These are phyloP conservation scores for Indri indri DNA, from an alignment of 2,113 vertebrate genomes.

Conservation along the genomic window DNA sequence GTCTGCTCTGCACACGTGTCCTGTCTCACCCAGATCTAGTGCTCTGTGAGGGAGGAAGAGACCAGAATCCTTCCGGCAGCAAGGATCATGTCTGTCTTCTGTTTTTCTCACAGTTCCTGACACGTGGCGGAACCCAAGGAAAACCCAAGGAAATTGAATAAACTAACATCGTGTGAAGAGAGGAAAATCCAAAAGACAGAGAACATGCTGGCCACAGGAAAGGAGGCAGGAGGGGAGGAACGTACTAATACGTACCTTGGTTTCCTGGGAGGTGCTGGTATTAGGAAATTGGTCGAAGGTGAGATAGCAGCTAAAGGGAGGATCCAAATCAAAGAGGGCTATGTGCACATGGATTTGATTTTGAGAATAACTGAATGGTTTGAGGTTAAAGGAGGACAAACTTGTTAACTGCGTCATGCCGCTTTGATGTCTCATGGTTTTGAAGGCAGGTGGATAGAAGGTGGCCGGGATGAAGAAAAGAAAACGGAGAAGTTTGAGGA, in stretches of 20 bases:
- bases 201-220: not conserved
- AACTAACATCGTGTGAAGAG: not conserved
- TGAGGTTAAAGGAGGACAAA: not conserved
- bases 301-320: not conserved
- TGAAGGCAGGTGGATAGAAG: not conserved
- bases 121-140: not conserved
- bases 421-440: not conserved
- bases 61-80: not conserved
- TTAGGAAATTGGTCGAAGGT: not conserved
- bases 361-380: not conserved
- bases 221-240: not conserved
- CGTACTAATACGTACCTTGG: not conserved
- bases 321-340: not conserved
- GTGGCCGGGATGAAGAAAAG: not conserved
- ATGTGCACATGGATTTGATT: not conserved
- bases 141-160: not conserved
- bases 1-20: not conserved
- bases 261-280: not conserved
- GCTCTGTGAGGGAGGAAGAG: not conserved
- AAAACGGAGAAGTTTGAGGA: not conserved
- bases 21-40: not conserved
- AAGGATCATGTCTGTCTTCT: not conserved
- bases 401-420: not conserved
- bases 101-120: not conserved
- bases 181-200: not conserved